phyloP scores from a whole-genome alignment of 1,140 invertebrate species.

The Asbolus verrucosus region DNA sequence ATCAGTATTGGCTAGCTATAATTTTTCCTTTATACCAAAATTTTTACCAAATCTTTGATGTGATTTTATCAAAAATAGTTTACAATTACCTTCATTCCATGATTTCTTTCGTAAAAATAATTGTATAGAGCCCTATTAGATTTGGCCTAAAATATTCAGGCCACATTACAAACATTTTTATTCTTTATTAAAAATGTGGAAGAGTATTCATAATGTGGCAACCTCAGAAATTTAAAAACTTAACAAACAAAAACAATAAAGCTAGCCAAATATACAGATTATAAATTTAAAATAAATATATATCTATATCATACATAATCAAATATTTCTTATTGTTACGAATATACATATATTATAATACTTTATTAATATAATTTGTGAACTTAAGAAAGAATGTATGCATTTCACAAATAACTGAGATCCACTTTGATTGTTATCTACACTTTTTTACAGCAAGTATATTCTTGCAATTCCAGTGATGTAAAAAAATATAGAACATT shows the following conservation, averaged over 20 bases:
- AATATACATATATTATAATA: slow-evolving; percentile 37
- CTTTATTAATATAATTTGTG: slow-evolving; percentile 29
- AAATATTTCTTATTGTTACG: slow-evolving; percentile 20
- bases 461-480: slow-evolving; percentile 19
- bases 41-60: slow-evolving; percentile 24
- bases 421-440: slow-evolving; percentile 30
- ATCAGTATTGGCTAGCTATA: slow-evolving; percentile 37
- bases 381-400: slow-evolving; percentile 39
- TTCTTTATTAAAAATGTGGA: slow-evolving; percentile 12
- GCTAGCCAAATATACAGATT: slow-evolving; percentile 33
- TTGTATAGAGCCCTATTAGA: not conserved
- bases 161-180: not conserved
- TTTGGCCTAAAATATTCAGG: not conserved
- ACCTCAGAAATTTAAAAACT: slow-evolving; percentile 2
- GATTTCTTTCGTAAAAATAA: slow-evolving; percentile 5
- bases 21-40: slow-evolving; percentile 5
- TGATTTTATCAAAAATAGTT: slow-evolving; percentile 36
- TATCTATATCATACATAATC: slow-evolving; percentile 13
- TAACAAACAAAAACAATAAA: slow-evolving; percentile 22
- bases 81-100: slow-evolving; percentile 26
- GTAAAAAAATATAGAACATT: slow-evolving; percentile 39
- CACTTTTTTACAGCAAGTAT: slow-evolving; percentile 23
- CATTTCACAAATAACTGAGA: slow-evolving; percentile 38
- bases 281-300: slow-evolving; percentile 18
- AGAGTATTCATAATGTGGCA: slow-evolving; percentile 13